Percentiles rank a stretch among this genome's conserved stretches.
Conservation (phyloP, 2,113 vertebrate species). For the Motacilla tschutschensis region DNA sequence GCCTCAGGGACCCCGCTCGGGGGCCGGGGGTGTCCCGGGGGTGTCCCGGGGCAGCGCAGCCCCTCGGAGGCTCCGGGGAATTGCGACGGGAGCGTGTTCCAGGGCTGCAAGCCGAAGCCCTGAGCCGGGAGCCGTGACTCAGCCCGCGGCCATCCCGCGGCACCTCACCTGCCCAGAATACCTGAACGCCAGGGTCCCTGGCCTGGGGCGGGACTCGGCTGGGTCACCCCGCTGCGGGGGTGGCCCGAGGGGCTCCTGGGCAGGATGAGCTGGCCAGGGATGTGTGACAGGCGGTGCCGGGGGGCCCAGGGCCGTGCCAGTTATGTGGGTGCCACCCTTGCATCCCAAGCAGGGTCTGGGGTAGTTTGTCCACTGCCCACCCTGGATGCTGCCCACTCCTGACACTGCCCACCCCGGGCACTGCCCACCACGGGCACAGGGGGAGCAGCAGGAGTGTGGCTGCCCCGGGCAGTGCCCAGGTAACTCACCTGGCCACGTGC, state of each 20-base stretch:
- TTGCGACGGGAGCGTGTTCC: not conserved
- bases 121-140: not conserved
- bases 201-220: not conserved
- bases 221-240: not conserved
- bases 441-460: fast-evolving
- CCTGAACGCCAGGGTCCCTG: not conserved
- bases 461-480: not conserved
- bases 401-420: no score
- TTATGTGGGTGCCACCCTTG: not conserved
- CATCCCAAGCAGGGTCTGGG: fast-evolving
- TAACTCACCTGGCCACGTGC: not conserved
- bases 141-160: not conserved
- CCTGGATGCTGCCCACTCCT: fast-evolving
- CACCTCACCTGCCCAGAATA: not conserved
- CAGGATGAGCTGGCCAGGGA: not conserved
- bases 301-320: fast-evolving
- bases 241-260: not conserved
- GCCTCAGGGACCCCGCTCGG: fast-evolving
- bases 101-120: not conserved
- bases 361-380: not conserved
- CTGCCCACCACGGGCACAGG: fast-evolving
- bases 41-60: not conserved
- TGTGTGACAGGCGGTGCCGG: fast-evolving
- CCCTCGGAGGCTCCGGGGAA: not conserved
- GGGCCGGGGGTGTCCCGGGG: not conserved